Evolutionary conservation across 2,888 invertebrate genomes (phyloP).

Genomic region (Drosophila ezoana): DNA sequence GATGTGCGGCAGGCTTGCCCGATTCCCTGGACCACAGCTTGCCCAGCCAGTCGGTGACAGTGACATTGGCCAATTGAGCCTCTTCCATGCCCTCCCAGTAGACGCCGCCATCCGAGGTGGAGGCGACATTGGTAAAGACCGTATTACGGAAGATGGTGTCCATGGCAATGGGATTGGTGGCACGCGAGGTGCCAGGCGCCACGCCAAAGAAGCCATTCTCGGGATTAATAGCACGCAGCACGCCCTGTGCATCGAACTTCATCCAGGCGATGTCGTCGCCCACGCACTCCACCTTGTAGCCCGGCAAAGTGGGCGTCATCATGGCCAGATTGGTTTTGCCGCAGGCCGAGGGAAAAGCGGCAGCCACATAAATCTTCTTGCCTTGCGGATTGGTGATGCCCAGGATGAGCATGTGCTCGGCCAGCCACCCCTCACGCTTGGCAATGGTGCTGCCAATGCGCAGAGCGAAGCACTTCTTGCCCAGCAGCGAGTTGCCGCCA

Average conservation of each 20-base stretch:
- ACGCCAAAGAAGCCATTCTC: conserved; percentile 99
- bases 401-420: conserved; percentile 99
- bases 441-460: conserved; percentile 98
- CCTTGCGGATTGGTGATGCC: conserved; percentile 97
- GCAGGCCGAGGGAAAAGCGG: conserved; percentile 99
- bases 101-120: conserved; percentile 97
- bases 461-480: conserved; percentile 99
- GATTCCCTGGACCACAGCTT: conserved; percentile 89
- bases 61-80: conserved; percentile 87
- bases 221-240: conserved; percentile 97
- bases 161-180: conserved; percentile 99
- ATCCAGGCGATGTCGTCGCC: conserved; percentile 99
- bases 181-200: conserved; percentile 95
- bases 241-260: conserved; percentile 94
- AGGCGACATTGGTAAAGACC: conserved; percentile 98
- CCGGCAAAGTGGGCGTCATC: conserved; percentile 97
- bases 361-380: conserved; percentile 95
- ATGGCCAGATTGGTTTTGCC: conserved; percentile 99
- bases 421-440: conserved; percentile 97
- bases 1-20: conserved; percentile 95
- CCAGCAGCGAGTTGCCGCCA: conserved; percentile 97
- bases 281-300: conserved; percentile 96
- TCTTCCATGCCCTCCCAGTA: conserved; percentile 99
- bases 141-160: conserved; percentile 95
- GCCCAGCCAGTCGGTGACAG: conserved; percentile 93